phyloP scores from a whole-genome alignment of 1,140 invertebrate genomes.

The Leguminivora glycinivorella region DNA sequence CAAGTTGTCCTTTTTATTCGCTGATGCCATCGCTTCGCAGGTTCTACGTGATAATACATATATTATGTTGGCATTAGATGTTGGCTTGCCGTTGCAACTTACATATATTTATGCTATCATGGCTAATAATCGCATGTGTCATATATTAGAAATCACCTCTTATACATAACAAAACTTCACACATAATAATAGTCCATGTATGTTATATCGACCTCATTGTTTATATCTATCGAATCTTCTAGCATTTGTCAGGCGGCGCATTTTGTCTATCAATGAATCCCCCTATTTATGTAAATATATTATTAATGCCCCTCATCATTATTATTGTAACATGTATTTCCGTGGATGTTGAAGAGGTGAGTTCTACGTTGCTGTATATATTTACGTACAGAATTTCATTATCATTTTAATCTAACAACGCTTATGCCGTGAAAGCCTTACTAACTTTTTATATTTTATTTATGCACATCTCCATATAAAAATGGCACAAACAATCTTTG shows the following conservation, averaged over 20 bases:
- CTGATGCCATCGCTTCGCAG: constrained; percentile 5
- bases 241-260: constrained; percentile 71
- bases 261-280: constrained; percentile 37
- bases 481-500: not conserved
- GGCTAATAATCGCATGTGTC: constrained; percentile 59
- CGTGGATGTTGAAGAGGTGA: constrained; percentile 62
- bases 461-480: not conserved
- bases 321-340: constrained; percentile 38
- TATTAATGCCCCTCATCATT: constrained; percentile 40
- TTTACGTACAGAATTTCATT: constrained; percentile 31
- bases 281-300: not conserved
- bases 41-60: constrained; percentile 21
- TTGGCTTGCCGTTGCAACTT: constrained; percentile 57
- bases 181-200: constrained; percentile 60
- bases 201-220: constrained; percentile 58
- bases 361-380: constrained; percentile 57
- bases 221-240: constrained; percentile 63
- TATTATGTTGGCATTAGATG: constrained; percentile 39
- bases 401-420: constrained; percentile 41
- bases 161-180: constrained; percentile 58
- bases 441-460: constrained; percentile 35
- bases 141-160: constrained; percentile 69
- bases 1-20: constrained; percentile 3
- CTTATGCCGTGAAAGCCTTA: constrained; percentile 40
- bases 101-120: constrained; percentile 38